Evolutionary conservation across 2,888 invertebrate genomes (phyloP), one percentile per base, ranked within the genome.

Genomic region (Caenorhabditis sp.): DNA sequence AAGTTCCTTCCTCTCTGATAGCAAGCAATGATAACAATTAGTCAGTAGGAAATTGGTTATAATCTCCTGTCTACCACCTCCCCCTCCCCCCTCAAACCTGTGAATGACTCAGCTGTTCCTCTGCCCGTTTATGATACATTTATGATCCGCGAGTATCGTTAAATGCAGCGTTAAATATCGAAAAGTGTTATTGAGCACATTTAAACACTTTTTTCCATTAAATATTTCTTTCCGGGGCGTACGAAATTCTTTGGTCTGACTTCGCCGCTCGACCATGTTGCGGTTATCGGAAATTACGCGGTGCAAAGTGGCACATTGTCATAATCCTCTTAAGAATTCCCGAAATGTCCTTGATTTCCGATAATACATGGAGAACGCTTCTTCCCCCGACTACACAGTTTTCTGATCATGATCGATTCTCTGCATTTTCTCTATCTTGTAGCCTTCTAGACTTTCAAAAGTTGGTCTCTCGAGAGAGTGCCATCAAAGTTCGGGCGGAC

Each of bases 161-260:
- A 50, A 50, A 50, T 50, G 18, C 20, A 50, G 22, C 22, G 50
- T 50, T 18, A 47, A 47, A 51, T 2, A n/a, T n/a, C n/a, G n/a
- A n/a, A n/a, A n/a, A n/a, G n/a, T 51, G 22, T 51, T 24, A 26
- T 51, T 51, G 4, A 22, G 32, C 50, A 18, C 20, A 11, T 40
- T 40, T 15, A 11, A 6, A 40, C 18, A n/a, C 32, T 6, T 32
- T 32, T 32, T 9, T 9, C 32, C n/a, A n/a, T n/a, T n/a, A n/a
- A n/a, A n/a, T n/a, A 32, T 9, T 32, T 9, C 4, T 32, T 32
- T 32, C 32, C 32, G 32, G 9, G 32, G 28, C 35, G 20, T 56
- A 56, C n/a, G n/a, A 56, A 56, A 56, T n/a, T 56, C 56, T 56
- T 56, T 56, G 56, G 56, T 56, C 56, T 56, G 35, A 9, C 56